Evolutionary conservation across 2,113 vertebrate species (phyloP).

Genomic region (Ciconia boyciana): DNA sequence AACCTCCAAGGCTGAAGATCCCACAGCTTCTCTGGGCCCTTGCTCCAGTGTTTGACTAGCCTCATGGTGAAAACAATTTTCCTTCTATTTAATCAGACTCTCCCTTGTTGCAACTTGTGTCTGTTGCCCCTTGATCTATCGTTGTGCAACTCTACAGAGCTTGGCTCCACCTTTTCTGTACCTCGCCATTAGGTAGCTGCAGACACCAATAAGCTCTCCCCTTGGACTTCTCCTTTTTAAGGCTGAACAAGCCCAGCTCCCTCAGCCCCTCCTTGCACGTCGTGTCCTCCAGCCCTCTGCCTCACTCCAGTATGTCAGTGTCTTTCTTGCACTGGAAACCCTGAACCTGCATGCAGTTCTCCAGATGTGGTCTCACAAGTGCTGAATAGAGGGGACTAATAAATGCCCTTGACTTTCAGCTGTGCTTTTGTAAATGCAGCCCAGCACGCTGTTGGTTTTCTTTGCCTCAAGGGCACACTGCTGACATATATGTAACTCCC

Average conservation of each 20-base stretch:
- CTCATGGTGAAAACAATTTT: not conserved
- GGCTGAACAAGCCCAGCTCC: not conserved
- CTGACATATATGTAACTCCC: not conserved
- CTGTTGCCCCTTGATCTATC: not conserved
- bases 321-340: not conserved
- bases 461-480: not conserved
- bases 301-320: not conserved
- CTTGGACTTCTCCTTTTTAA: not conserved
- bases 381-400: not conserved
- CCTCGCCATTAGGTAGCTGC: not conserved
- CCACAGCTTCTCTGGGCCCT: not conserved
- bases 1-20: not conserved
- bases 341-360: not conserved
- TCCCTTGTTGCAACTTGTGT: not conserved
- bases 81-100: not conserved
- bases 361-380: not conserved
- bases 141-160: not conserved
- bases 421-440: not conserved
- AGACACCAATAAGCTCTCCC: not conserved
- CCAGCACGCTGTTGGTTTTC: not conserved
- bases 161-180: not conserved
- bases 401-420: not conserved
- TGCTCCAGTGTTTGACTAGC: not conserved
- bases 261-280: rapidly evolving
- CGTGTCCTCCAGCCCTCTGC: not conserved